Evolutionary conservation across 1,140 invertebrate species (phyloP), one percentile per base, ranked within the genome.

Genomic region (Nylanderia fulva): DNA sequence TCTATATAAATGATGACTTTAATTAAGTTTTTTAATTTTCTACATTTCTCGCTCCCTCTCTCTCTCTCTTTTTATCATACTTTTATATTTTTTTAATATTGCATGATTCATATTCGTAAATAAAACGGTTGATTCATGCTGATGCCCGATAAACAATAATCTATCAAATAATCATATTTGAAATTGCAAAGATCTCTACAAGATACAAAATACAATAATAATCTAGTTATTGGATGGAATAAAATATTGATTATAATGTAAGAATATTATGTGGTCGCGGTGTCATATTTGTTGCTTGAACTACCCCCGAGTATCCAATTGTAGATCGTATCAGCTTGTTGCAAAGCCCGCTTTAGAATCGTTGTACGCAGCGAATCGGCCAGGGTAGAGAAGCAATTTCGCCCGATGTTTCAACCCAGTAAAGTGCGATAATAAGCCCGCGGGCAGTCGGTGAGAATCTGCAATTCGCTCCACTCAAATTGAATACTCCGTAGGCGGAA

Each of bases 371-470:
- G 82, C 4, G 71, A 77, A 89, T 90, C 45, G 85, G 82, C 74
- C 72, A 60, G 80, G 58, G 61, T 76, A 83, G 72, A 89, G 79
- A 77, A 89, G 83, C 83, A 88, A 90, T 90, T 90, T 90, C 86
- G 79, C 86, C 66, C 56, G 89, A 90, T 90, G 88, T 86, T 90
- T 88, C 89, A 85, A 90, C 86, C 84, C 84, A 79, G 92, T 90
- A 93, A 93, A 93, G 92, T 93, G 93, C 92, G 92, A 93, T 93
- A 93, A 94, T 94, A 93, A 94, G 93, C 93, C 93, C 92, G 91
- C 92, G 92, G 93, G 93, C 92, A 91, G 91, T 92, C 93, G 90
- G 92, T 91, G 92, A 92, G 92, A 92, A 93, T 93, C 91, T 92
- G 90, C 91, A 92, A 93, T 94, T 93, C 92, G 89, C 93, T 91